phyloP scores from a whole-genome alignment of 2,888 invertebrate genomes.

The Timema cristinae region DNA sequence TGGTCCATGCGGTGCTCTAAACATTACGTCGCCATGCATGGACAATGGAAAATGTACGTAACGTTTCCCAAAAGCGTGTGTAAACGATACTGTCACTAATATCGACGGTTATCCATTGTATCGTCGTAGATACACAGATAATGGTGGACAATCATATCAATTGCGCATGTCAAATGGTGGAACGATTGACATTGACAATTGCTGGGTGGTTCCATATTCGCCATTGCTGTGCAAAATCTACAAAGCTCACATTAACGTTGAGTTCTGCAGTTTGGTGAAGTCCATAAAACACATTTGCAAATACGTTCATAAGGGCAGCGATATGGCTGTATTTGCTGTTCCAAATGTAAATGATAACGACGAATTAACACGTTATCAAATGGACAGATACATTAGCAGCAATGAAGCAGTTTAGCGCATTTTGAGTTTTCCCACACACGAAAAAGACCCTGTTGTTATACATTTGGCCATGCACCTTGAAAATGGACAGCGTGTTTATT shows the following conservation, averaged over 20 bases:
- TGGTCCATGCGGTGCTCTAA: too few species aligned
- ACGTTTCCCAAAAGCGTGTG: too few species aligned
- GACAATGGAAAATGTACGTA: too few species aligned
- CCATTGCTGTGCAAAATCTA: slow-evolving; percentile 9
- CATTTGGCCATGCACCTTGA: slow-evolving; percentile 38
- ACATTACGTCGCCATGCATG: too few species aligned
- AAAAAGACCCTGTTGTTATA: slow-evolving; percentile 36
- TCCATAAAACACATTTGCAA: slow-evolving; percentile 34
- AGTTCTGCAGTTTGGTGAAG: slow-evolving; percentile 10
- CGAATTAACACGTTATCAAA: slow-evolving; percentile 39
- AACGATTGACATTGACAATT: neutral
- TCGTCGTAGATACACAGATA: too few species aligned
- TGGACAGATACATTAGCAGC: slow-evolving; percentile 35
- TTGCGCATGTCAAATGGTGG: too few species aligned
- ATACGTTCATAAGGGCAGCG: slow-evolving; percentile 35
- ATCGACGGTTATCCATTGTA: too few species aligned
- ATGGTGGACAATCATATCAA: too few species aligned
- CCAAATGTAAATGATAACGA: slow-evolving; percentile 33
- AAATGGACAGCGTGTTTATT: slow-evolving; percentile 39
- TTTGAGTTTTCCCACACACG: slow-evolving; percentile 38
- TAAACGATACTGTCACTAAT: too few species aligned
- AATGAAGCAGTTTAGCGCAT: slow-evolving; percentile 39
- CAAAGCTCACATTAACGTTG: slow-evolving; percentile 1
- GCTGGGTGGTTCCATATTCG: slow-evolving; percentile 14
- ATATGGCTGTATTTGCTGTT: slow-evolving; percentile 32